Conservation (phyloP, 2,797 vertebrate genomes). For the Rhinatrema bivittatum region DNA sequence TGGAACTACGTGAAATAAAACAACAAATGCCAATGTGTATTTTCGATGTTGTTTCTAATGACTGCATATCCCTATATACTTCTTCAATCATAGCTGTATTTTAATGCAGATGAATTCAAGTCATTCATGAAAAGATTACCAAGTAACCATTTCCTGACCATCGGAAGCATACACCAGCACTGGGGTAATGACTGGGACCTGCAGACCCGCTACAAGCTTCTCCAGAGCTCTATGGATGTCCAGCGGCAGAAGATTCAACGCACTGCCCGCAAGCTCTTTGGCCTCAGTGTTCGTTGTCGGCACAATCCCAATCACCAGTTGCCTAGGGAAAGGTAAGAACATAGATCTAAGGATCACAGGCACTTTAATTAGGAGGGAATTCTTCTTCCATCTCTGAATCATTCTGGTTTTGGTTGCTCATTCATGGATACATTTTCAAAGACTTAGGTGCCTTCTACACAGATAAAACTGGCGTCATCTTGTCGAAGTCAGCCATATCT, state of each 20-base stretch:
- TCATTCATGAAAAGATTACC: slow-evolving; percentile 95
- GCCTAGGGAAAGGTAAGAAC: slow-evolving; percentile 90
- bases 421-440: too few species aligned
- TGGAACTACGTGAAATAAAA: too few species aligned
- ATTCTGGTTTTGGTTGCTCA: background rate
- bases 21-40: too few species aligned
- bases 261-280: slow-evolving; percentile 93
- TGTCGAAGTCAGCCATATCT: too few species aligned
- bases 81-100: too few species aligned
- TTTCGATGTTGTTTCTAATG: too few species aligned
- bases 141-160: slow-evolving; percentile 93
- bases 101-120: slow-evolving; percentile 94
- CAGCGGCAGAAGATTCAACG: slow-evolving; percentile 91
- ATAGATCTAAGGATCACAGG: too few species aligned
- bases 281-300: slow-evolving; percentile 93
- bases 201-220: slow-evolving; percentile 90
- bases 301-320: slow-evolving; percentile 98
- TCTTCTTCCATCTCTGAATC: fast-evolving
- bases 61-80: too few species aligned
- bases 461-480: too few species aligned
- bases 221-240: slow-evolving; percentile 87
- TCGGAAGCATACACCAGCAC: slow-evolving; percentile 93
- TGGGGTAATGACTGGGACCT: slow-evolving; percentile 99
- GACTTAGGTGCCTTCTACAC: too few species aligned
- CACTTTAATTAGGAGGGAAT: too few species aligned